Evolutionary conservation across 2,113 vertebrate species (phyloP).

Genomic region (Prunella fulvescens): DNA sequence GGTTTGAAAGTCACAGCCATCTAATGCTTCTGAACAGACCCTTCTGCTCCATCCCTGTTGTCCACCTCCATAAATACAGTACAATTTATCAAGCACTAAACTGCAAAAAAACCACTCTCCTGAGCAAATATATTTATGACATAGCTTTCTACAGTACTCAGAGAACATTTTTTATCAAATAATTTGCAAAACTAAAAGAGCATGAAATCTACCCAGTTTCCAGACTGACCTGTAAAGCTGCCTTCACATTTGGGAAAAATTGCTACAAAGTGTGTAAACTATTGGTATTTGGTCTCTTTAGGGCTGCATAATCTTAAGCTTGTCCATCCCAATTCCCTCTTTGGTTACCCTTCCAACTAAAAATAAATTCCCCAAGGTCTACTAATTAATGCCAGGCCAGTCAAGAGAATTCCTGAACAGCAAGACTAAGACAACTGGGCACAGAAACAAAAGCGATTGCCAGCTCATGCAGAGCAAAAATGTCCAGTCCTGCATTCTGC

Average conservation of each 20-base stretch:
- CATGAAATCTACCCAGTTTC: neutral
- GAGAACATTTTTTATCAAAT: neutral
- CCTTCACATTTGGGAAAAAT: neutral
- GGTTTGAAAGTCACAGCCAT: neutral
- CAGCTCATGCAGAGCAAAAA: neutral
- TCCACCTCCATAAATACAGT: neutral
- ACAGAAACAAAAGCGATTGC: neutral
- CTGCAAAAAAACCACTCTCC: neutral
- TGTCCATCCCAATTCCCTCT: neutral
- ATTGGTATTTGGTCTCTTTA: neutral
- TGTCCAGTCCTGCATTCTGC: neutral
- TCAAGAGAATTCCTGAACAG: conserved; percentile 28
- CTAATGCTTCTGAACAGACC: neutral
- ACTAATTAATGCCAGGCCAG: conserved; percentile 12
- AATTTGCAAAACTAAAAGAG: neutral
- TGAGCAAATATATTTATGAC: neutral
- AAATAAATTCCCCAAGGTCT: neutral
- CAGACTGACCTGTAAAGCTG: neutral
- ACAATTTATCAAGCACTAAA: neutral
- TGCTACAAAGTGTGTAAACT: neutral
- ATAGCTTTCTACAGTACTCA: neutral
- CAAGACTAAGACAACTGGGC: neutral
- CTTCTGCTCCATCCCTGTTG: neutral
- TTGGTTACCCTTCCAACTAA: neutral
- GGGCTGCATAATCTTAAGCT: neutral